Evolutionary conservation across 2,888 invertebrate species (phyloP).

Genomic region (Caenorhabditis panamensis): DNA sequence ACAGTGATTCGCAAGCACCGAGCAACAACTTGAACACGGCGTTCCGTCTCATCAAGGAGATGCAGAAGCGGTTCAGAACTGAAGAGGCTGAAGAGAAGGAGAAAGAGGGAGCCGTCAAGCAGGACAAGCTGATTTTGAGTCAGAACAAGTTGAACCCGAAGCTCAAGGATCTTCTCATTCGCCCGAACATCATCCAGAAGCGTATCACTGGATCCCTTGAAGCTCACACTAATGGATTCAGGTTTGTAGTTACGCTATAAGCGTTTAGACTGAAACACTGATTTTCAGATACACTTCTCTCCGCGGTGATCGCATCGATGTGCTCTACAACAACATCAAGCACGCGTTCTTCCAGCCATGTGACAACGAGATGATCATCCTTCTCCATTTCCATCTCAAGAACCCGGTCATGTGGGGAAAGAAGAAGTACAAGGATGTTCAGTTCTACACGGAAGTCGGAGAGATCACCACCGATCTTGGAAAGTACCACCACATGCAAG

Average conservation of each 20-base stretch:
- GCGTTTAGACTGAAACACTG: neutral
- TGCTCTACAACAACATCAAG: slow-evolving; percentile 98
- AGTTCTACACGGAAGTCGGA: slow-evolving; percentile 99
- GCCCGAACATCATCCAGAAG: slow-evolving; percentile 96
- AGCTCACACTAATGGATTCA: slow-evolving; percentile 87
- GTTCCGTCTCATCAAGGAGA: slow-evolving; percentile 97
- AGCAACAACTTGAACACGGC: slow-evolving; percentile 96
- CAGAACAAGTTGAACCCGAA: slow-evolving; percentile 91
- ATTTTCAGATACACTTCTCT: slow-evolving; percentile 92
- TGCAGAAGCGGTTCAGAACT: slow-evolving; percentile 94
- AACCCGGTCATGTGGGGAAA: slow-evolving; percentile 99
- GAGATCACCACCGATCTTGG: slow-evolving; percentile 99
- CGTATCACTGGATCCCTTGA: slow-evolving; percentile 87
- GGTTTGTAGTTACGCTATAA: slow-evolving; percentile 81
- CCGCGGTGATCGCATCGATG: slow-evolving; percentile 99
- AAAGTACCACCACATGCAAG: slow-evolving; percentile 99
- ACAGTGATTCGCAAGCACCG: slow-evolving; percentile 92
- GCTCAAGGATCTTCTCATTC: slow-evolving; percentile 87
- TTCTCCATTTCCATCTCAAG: slow-evolving; percentile 98
- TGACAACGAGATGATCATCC: slow-evolving; percentile 99
- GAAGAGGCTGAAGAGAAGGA: slow-evolving; percentile 98
- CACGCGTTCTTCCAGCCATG: slow-evolving; percentile 95
- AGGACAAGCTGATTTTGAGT: slow-evolving; percentile 94
- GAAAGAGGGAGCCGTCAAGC: slow-evolving; percentile 97
- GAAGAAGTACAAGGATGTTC: slow-evolving; percentile 90